Evolutionary conservation across 1,140 invertebrate genomes (phyloP), one percentile per base, ranked within the genome.

Genomic region (Drosophila leontia): DNA sequence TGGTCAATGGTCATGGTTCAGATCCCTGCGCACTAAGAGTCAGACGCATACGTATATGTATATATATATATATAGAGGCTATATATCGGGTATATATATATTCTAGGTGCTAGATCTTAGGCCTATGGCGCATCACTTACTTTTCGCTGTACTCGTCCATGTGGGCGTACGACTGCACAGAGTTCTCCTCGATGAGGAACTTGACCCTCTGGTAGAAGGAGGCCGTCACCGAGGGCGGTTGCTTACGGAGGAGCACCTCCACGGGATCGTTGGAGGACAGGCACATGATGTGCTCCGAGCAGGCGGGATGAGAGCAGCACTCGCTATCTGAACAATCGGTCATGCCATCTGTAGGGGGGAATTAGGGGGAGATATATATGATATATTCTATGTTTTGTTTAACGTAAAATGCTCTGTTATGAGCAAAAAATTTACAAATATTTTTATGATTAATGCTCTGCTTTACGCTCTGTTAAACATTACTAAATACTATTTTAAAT

Each of bases 151-250:
- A 99, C 94, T 99, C 97, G 93, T 98, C 97, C 94, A 97, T 96
- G 91, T 98, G 97, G 26, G 98, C 98, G 94, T 99, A 99, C 88
- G 97, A 98, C 93, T 99, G 99, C 32, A 99, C 98, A 65, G 98
- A 98, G 93, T 99, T 98, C 93, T 99, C 98, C 94, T 99, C 98
- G 65, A 99, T 98, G 60, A 99, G 95, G 94, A 99, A 99, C 92
- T 98, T 98, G 92, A 99, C 98, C 45, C 98, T 95, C 92, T 99
- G 98, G 92, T 99, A 99, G 93, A 99, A 99, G 2, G 98, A 98
- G 7, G 98, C 98, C 2, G 98, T 99, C 39, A 99, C 97, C 42
- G 97, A 97, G 11, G 98, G 98, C 3, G 98, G 98, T 88, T 99
- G 98, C 94, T 99, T 99, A 37, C 98, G 94, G 0, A 99, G 94